These are phyloP conservation scores for Triplophysa yarkandensis DNA, from an alignment of 2,797 vertebrate species.

Conservation along the genomic window DNA sequence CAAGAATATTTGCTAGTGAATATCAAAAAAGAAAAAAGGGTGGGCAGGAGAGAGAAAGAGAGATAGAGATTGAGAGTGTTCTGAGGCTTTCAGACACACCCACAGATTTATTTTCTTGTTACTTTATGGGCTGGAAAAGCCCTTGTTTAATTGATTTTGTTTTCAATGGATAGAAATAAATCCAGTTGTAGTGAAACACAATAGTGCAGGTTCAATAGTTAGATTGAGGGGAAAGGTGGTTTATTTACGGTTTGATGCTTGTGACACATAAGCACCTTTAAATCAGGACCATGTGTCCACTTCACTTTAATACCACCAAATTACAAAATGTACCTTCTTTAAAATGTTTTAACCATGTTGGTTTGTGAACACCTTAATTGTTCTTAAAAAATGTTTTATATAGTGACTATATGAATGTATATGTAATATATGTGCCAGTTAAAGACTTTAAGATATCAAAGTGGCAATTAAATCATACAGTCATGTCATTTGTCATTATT, in stretches of 20 bases:
- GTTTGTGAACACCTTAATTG: too few relatives aligned
- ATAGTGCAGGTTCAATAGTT: not conserved
- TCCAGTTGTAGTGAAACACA: not conserved
- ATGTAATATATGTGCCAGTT: too few relatives aligned
- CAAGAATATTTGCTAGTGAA: constrained; percentile 8
- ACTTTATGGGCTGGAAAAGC: constrained; percentile 4
- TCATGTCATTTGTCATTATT: too few relatives aligned
- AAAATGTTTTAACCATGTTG: not conserved
- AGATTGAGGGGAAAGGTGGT: not conserved
- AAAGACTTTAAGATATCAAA: too few relatives aligned
- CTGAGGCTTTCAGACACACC: not conserved
- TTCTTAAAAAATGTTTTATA: too few relatives aligned
- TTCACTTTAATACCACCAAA: not conserved
- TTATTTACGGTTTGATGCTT: constrained; percentile 3
- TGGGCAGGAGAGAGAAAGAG: not conserved
- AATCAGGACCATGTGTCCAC: not conserved
- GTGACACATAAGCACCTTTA: not conserved
- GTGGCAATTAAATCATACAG: not conserved
- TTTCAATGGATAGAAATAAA: constrained; percentile 12
- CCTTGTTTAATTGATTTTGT: constrained; percentile 12
- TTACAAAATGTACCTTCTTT: not conserved
- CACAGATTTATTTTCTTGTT: constrained; percentile 13
- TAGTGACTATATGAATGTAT: too few relatives aligned
- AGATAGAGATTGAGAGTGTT: not conserved
- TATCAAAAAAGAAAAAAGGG: constrained; percentile 13